These are phyloP conservation scores for Uria aalge DNA, from an alignment of 2,113 vertebrate species.

Conservation along the genomic window DNA sequence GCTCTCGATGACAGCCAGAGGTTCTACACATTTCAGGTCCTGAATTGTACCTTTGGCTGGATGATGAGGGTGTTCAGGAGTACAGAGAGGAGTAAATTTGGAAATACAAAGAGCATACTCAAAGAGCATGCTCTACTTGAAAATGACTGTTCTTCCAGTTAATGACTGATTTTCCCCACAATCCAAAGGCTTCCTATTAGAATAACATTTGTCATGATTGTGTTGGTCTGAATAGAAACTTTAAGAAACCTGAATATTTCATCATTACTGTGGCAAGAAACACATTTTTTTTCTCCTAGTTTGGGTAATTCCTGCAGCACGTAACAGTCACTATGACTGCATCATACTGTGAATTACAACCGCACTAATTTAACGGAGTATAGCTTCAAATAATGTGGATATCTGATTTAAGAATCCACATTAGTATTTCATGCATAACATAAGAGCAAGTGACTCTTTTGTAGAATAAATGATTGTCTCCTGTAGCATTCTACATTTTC, in stretches of 20 bases:
- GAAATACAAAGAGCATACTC: background rate
- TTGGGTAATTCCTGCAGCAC: background rate
- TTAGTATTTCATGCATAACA: background rate
- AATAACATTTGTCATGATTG: background rate
- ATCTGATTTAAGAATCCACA: background rate
- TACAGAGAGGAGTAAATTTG: background rate
- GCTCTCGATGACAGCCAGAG: background rate
- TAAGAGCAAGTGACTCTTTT: constrained; percentile 28
- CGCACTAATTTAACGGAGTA: background rate
- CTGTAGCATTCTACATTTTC: constrained; percentile 56
- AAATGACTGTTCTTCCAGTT: background rate
- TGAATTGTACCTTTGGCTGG: background rate
- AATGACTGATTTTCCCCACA: background rate
- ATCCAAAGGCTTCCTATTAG: background rate
- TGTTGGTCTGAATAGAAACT: background rate
- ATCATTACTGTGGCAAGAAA: background rate
- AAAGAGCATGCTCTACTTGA: background rate
- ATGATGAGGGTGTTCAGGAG: background rate
- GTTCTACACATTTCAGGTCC: background rate
- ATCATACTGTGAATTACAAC: background rate
- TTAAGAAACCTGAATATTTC: background rate
- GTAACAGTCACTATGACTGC: background rate
- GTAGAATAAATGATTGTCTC: constrained; percentile 74
- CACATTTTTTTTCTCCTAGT: background rate
- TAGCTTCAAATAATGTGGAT: background rate